Conservation (phyloP, 2,797 vertebrate species). For the Cercopithecus mitis region DNA sequence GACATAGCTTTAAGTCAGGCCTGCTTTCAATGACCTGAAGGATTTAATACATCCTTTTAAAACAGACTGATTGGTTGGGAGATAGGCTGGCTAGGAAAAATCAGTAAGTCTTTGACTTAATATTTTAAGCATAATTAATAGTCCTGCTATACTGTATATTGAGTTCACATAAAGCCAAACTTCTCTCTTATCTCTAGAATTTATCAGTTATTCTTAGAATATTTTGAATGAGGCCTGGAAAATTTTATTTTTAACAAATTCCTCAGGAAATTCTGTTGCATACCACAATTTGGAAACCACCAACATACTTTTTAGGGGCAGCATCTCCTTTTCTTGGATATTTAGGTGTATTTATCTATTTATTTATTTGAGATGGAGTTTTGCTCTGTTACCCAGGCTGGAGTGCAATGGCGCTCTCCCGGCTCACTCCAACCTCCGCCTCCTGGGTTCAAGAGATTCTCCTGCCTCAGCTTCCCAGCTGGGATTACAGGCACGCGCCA, state of each 20-base stretch:
- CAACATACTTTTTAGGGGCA: not conserved
- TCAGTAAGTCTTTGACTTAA: not conserved
- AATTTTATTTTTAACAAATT: slow-evolving; percentile 37
- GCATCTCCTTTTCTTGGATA: not conserved
- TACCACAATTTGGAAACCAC: slow-evolving; percentile 10
- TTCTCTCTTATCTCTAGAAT: slow-evolving; percentile 6
- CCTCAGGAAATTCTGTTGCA: not conserved
- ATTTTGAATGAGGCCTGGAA: not conserved
- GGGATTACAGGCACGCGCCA: too few relatives aligned
- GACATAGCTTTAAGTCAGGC: not conserved
- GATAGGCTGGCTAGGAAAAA: not conserved
- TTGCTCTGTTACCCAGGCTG: too few relatives aligned
- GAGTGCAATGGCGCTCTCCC: too few relatives aligned
- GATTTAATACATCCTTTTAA: slow-evolving; percentile 5
- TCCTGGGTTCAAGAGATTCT: too few relatives aligned
- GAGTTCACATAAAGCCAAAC: not conserved
- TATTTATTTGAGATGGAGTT: not conserved
- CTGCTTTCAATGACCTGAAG: not conserved
- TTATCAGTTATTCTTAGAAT: slow-evolving; percentile 1
- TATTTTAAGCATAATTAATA: slow-evolving; percentile 36
- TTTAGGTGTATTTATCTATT: not conserved
- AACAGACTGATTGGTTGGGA: not conserved
- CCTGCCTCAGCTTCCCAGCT: too few relatives aligned
- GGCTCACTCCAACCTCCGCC: too few relatives aligned
- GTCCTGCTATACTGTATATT: not conserved